A percentile compares a stretch with the other conserved stretches of the same genome.
Evolutionary conservation across 1,140 invertebrate species (phyloP).

Genomic region (Trypoxylus dichotomus): DNA sequence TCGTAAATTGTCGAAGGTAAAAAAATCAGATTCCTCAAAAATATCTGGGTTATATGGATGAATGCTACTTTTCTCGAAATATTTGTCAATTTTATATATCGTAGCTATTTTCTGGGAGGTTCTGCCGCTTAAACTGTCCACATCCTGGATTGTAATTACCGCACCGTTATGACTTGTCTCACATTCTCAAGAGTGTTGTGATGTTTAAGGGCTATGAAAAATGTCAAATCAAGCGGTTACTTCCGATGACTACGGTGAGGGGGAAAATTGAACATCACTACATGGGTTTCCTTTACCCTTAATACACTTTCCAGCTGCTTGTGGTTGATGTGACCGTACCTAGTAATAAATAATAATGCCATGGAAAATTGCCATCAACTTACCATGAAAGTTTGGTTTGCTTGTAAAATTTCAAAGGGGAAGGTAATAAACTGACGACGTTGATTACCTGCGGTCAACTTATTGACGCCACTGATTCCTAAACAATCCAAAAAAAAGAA

Average conservation of each 20-base stretch:
- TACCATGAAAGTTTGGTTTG: too few species aligned
- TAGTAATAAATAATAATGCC: too few species aligned
- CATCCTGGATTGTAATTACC: neutral
- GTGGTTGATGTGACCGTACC: too few species aligned
- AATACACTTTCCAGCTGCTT: slow-evolving; percentile 7
- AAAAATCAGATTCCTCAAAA: slow-evolving; percentile 14
- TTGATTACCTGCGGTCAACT: too few species aligned
- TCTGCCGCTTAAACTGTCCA: neutral
- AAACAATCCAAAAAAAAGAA: too few species aligned
- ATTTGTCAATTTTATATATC: neutral
- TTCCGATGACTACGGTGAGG: slow-evolving; percentile 56
- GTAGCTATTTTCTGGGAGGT: slow-evolving; percentile 19
- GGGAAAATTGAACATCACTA: slow-evolving; percentile 53
- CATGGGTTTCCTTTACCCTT: slow-evolving; percentile 43
- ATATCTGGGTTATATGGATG: neutral
- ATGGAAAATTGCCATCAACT: too few species aligned
- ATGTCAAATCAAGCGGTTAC: neutral
- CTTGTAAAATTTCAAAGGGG: too few species aligned
- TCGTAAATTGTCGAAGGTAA: neutral
- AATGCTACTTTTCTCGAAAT: neutral
- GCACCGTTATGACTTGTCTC: neutral
- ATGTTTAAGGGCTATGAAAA: neutral
- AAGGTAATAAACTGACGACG: too few species aligned
- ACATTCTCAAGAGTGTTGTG: neutral
- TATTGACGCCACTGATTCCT: neutral